Conservation (phyloP, 2,888 invertebrate genomes). For the Pammene aurita region DNA sequence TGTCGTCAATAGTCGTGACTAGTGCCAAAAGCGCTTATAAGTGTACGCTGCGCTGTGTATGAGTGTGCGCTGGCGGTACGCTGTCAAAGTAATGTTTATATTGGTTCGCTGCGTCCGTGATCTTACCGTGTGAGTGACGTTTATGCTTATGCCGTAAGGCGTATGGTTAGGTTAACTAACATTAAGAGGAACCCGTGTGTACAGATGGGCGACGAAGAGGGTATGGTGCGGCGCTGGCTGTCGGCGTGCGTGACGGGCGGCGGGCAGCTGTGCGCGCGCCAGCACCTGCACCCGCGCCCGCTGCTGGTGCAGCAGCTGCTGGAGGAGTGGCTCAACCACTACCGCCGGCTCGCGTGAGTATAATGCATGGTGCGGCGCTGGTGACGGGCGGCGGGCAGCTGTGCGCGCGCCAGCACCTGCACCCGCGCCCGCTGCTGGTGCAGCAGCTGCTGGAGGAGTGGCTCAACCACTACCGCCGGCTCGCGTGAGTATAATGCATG, state of each 20-base stretch:
- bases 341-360: slow-evolving; percentile 86
- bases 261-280: slow-evolving; percentile 94
- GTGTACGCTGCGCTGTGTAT: no score
- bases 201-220: slow-evolving; percentile 93
- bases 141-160: no score
- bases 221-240: slow-evolving; percentile 92
- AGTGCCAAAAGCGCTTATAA: no score
- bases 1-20: neutral
- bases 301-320: slow-evolving; percentile 82
- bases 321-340: slow-evolving; percentile 95
- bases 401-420: slow-evolving; percentile 92
- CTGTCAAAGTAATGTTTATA: no score
- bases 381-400: slow-evolving; percentile 94
- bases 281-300: slow-evolving; percentile 90
- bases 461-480: slow-evolving; percentile 93
- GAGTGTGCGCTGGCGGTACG: no score
- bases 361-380: slow-evolving; percentile 89
- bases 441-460: slow-evolving; percentile 86
- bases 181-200: no score
- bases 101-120: no score
- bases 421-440: slow-evolving; percentile 89
- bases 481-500: slow-evolving; percentile 83
- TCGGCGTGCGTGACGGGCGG: slow-evolving; percentile 85
- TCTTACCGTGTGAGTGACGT: no score
- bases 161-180: no score